Conservation (phyloP, 64 coral and sea anemone genomes). For the Catalaphyllia jardinei region DNA sequence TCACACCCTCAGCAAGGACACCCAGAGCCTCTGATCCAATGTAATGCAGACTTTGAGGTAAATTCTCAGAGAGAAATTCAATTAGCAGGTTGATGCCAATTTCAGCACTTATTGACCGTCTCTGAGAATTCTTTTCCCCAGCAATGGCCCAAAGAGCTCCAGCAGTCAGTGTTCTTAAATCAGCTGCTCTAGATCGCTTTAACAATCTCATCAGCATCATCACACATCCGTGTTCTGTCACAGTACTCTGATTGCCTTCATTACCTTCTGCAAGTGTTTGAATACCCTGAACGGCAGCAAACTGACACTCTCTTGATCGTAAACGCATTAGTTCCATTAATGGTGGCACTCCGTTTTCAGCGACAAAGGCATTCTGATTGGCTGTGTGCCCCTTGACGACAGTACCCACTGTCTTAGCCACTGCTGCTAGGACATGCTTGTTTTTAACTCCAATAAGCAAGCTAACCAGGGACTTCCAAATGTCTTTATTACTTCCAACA, state of each 20-base stretch:
- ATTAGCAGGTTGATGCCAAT: slow-evolving; percentile 87
- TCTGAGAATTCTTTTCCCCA: slow-evolving; percentile 72
- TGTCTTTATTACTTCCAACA: slow-evolving; percentile 72
- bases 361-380: slow-evolving; percentile 95
- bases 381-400: slow-evolving; percentile 71
- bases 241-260: slow-evolving; percentile 81
- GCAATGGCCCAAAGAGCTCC: slow-evolving; percentile 97
- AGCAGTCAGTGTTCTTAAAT: slow-evolving; percentile 75
- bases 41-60: slow-evolving; percentile 81
- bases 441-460: slow-evolving; percentile 74
- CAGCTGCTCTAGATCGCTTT: slow-evolving; percentile 71
- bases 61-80: slow-evolving; percentile 95
- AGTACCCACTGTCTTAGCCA: slow-evolving; percentile 74
- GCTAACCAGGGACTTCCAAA: slow-evolving; percentile 73
- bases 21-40: slow-evolving; percentile 97
- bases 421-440: slow-evolving; percentile 85
- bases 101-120: slow-evolving; percentile 83
- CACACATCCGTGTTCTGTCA: slow-evolving; percentile 89
- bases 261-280: slow-evolving; percentile 73
- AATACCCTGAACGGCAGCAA: slow-evolving; percentile 88
- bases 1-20: slow-evolving; percentile 82
- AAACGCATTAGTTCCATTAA: slow-evolving; percentile 72
- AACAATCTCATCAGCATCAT: slow-evolving; percentile 90
- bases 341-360: slow-evolving; percentile 82
- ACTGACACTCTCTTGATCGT: slow-evolving; percentile 78